Evolutionary conservation across 1,140 invertebrate species (phyloP).

Genomic region (Tachypleus tridentatus): DNA sequence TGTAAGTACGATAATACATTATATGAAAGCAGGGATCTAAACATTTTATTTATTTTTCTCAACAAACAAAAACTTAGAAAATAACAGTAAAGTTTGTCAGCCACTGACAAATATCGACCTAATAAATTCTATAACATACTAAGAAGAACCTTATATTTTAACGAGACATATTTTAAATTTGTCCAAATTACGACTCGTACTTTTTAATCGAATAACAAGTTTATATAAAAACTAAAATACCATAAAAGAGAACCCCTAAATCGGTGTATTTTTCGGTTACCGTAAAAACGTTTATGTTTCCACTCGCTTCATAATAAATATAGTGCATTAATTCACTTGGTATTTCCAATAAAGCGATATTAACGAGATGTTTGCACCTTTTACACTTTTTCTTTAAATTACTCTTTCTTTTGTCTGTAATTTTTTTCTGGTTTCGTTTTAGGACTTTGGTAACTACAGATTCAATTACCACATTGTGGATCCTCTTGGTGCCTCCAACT

Average conservation of each 20-base stretch:
- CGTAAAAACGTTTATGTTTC: background rate
- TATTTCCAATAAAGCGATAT: background rate
- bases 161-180: no score
- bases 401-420: no score
- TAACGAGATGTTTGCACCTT: background rate
- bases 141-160: no score
- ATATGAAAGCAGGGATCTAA: background rate
- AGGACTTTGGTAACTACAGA: slow-evolving; percentile 16
- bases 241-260: no score
- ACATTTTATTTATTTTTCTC: background rate
- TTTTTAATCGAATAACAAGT: no score
- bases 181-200: no score
- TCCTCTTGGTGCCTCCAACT: slow-evolving; percentile 1
- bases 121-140: no score
- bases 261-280: no score
- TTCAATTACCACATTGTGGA: slow-evolving; percentile 22
- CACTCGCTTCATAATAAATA: background rate
- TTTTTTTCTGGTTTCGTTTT: no score
- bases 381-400: background rate
- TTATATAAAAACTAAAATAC: no score
- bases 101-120: no score
- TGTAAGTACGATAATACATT: background rate
- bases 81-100: background rate
- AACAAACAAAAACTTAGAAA: background rate
- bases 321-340: background rate